Evolutionary conservation across 2,113 vertebrate genomes (phyloP), one percentile per base, ranked within the genome.

Genomic region (Grus americana): DNA sequence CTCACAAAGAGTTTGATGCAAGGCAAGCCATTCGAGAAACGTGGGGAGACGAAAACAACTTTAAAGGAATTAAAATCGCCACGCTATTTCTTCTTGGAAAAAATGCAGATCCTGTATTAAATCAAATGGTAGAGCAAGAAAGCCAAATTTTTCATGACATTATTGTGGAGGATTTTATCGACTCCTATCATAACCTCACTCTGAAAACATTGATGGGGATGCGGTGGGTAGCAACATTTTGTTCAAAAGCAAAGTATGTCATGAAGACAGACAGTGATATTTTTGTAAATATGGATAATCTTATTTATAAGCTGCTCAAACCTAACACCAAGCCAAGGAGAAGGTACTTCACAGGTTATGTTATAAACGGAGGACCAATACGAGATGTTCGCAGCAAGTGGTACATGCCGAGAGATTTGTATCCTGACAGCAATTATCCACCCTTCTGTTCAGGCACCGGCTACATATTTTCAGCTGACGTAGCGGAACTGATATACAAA

Each of bases 251-350:
- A 52, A 99, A 99, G 96, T 99, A 99, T 0, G 98, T 99, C 95
- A 99, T 99, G 99, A 99, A 99, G 98, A 99, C 99, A 17, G 99
- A 99, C 98, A 99, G 99, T 44, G 99, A 99, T 97, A 99, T 99
- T 98, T 99, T 99, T 96, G 99, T 99, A 97, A 99, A 99, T 98
- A 99, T 99, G 99, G 99, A 99, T 98, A 99, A 99, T 90, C 98
- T 99, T 93, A 99, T 99, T 98, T 99, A 99, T 98, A 99, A 99
- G 97, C 98, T 99, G 65, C 98, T 99, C 38, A 99, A 99, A 97
- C 99, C 99, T 52, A 98, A 98, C 93, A 99, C 99, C 80, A 99
- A 99, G 97, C 99, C 99, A 4, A 98, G 99, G 87, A 98, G 99
- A 96, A 98, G 99, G 72, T 99, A 99, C 94, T 99, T 99, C 86